Base-by-base conservation (phyloP, 2,113 vertebrate genomes). In the Ondatra zibethicus region DNA sequence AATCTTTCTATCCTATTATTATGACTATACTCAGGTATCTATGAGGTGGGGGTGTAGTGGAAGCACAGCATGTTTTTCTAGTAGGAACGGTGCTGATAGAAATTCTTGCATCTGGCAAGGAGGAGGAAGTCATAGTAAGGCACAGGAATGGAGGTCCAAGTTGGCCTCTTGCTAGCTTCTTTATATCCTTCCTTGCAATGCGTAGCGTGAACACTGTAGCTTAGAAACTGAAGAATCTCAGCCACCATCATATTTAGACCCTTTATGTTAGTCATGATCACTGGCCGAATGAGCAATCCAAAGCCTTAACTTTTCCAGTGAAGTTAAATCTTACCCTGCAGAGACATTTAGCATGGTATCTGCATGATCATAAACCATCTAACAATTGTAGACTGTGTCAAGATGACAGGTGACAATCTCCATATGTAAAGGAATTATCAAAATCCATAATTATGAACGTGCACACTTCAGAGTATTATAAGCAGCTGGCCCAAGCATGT, bases 31-130 rank as follows among this genome's bases (percentile, higher is more conserved):
- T 39, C 1, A 6, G 13, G 23, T 39, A 25, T 12, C 25, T 61
- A 7, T 12, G 12, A 3, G 25, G 1, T 36, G 1, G 12, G 19
- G 33, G 0, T 7, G 36, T 39, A 25, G 12, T 29, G 61, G 14
- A 61, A 84, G 3, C 7, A 9, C 1, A 1, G 9, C 23, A 63
- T 42, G 12, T 2, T 17, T 84, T 84, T 42, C 7, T 17, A 16
- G 13, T 82, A 61, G 55, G 55, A 63, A 42, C 2, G 23, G 13
- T 27, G 4, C n/a, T 42, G 23, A 63, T 29, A 39, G 80, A 84
- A 61, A 39, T 84, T 61, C 58, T 27, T 29, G 33, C 52, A 27
- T 82, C 55, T 58, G 58, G 3, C 7, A 52, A 55, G 10, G n/a
- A 84, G n/a, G 36, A n/a, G 11, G 52, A 58, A 27, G 52, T 27